Base-by-base conservation (phyloP, 2,888 invertebrate species). In the Papilio gigon region DNA sequence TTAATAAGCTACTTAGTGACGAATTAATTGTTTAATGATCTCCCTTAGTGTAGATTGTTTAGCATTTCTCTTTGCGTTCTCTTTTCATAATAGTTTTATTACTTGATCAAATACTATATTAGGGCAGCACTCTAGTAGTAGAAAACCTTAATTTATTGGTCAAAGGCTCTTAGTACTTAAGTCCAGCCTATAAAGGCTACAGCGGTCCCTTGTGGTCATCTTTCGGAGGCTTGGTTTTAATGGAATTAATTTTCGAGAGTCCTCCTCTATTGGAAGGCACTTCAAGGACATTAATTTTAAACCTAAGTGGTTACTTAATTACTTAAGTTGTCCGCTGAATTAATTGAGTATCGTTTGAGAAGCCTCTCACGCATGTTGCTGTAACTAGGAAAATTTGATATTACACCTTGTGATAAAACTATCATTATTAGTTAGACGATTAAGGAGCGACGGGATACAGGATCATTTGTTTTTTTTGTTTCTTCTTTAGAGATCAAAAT, bases 241-340 rank as follows among this genome's bases (percentile, higher is more conserved):
- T 50, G 50, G 50, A 64, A 64, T 64, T 64, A 64, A 64, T 53
- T 64, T 53, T 64, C 50, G n/a, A 64, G 63, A 35, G 63, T 25
- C 63, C 50, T 37, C 50, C 35, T 47, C n/a, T 33, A n/a, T 50
- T 37, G 50, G 50, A 64, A 30, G 53, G 17, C 53, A 56, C 30
- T 53, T 27, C 17, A 25, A 61, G 42, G 40, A 25, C 40, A 61
- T 61, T 44, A 61, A 61, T 27, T 61, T 40, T 61, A 40, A 27
- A 61, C 44, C 27, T 42, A n/a, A 30, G 27, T 30, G 30, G 53
- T 44, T 58, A 40, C n/a, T 17, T 33, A 53, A 27, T 56, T 30
- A 30, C 17, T 56, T 56, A 9, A 56, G 30, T 42, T 17, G 17
- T 14, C 30, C 4, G n/a, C 17, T 27, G 17, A 17, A 27, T 27